Conservation (phyloP, 2,113 vertebrate genomes). For the Ptilorrhoa leucosticta region DNA sequence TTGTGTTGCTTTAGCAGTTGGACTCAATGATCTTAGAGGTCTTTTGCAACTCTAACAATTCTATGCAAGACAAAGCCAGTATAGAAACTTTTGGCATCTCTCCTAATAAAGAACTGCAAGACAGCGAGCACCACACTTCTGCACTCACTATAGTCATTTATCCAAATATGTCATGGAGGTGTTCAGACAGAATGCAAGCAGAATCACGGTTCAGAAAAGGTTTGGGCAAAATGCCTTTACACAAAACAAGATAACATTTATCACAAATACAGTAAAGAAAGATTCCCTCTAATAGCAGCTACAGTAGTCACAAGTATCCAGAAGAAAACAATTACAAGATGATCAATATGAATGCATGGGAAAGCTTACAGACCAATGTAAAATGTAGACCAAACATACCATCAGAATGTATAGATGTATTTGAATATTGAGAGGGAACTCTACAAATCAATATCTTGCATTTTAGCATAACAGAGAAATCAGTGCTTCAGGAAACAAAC, state of each 20-base stretch:
- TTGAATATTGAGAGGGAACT: neutral
- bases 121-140: neutral
- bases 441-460: neutral
- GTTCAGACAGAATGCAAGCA: neutral
- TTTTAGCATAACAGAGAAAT: neutral
- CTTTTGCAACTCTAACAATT: neutral
- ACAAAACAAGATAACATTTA: neutral
- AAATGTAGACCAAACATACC: neutral
- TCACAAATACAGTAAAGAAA: neutral
- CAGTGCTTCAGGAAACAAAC: neutral
- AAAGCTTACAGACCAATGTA: neutral
- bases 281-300: neutral
- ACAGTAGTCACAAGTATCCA: neutral
- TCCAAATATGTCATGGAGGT: neutral
- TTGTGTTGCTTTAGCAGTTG: accelerated
- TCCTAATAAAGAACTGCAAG: neutral
- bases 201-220: neutral
- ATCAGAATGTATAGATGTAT: neutral
- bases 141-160: neutral
- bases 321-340: neutral
- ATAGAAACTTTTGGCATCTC: neutral
- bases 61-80: neutral
- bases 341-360: neutral
- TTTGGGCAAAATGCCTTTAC: neutral
- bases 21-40: neutral